Evolutionary conservation across 2,113 vertebrate genomes (phyloP).

Genomic region (Rhinoderma darwinii): DNA sequence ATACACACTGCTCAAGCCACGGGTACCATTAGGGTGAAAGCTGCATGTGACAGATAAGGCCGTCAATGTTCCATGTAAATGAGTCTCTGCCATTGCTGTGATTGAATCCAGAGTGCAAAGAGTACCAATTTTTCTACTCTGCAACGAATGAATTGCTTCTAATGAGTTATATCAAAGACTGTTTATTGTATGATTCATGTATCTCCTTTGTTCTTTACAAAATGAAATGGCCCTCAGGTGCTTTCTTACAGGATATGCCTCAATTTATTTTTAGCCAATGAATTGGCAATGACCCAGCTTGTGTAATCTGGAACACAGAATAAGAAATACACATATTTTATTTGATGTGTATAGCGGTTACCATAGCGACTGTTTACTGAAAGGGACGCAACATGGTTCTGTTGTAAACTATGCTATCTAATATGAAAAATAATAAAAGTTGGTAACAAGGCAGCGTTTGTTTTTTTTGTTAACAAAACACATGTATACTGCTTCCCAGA

Average conservation of each 20-base stretch:
- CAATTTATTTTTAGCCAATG: neutral
- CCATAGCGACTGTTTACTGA: neutral
- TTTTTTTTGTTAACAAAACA: no score
- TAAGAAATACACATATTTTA: neutral
- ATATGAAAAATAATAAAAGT: neutral
- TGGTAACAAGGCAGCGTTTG: neutral
- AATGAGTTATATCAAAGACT: slow-evolving; percentile 34
- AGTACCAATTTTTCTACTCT: slow-evolving; percentile 33
- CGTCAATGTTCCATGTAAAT: slow-evolving; percentile 27
- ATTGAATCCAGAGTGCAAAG: slow-evolving; percentile 28
- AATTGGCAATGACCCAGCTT: neutral
- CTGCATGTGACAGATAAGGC: slow-evolving; percentile 34
- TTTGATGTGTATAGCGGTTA: neutral
- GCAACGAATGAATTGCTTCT: slow-evolving; percentile 43
- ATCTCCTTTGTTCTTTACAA: neutral
- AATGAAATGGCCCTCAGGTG: neutral
- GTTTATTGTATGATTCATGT: slow-evolving; percentile 8
- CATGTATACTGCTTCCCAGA: no score
- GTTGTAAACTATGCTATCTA: neutral
- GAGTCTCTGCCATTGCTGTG: slow-evolving; percentile 20
- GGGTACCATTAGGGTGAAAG: slow-evolving; percentile 11
- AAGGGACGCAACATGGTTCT: neutral
- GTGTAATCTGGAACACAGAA: neutral
- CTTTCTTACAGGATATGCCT: neutral
- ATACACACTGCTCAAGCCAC: slow-evolving; percentile 9